Evolutionary conservation across 2,888 invertebrate species (phyloP), one percentile per base, ranked within the genome.

Genomic region (Caenorhabditis panamensis): DNA sequence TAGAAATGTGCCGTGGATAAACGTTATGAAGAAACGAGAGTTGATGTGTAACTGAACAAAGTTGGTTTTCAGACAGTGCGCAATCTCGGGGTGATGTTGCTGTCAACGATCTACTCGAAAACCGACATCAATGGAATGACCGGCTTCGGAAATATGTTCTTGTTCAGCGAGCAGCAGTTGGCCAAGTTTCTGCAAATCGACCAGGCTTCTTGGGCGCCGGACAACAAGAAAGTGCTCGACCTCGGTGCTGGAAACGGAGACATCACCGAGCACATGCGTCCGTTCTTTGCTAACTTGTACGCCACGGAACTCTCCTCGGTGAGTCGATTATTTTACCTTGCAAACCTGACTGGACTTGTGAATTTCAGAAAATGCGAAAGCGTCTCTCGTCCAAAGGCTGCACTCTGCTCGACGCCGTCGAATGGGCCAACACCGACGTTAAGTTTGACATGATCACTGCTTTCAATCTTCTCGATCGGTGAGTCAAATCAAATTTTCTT

Each of bases 201-300:
- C 16, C 75, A 71, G 16, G 18, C 71, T 5, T 71, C 82, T 36
- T 85, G 84, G 84, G 59, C 6, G 9, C 11, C 79, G 11, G 41
- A 31, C n/a, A 71, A 69, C 18, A 83, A 82, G 24, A 83, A 88
- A 68, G 72, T 93, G 62, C 93, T 97, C 59, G 97, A 97, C 92
- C 93, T 97, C 67, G 97, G 97, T 59, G 97, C 97, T 2, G 97
- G 97, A 1, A 97, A 98, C 92, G 98, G 98, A 0, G 95, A 95
- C 90, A 96, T 97, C 64, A 97, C 97, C 49, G 93, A 94, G 20
- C 94, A 94, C 77, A 94, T 97, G 92, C 94, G 94, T 0, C 93
- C 94, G 64, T 93, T 95, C 82, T 96, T 95, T 92, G 66, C 77
- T 0, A 37, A 86, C 11, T 94, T 95, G 54, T 95, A 95, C 92